Base-by-base conservation (phyloP, 2,888 invertebrate genomes). In the Agrilus biguttatus region DNA sequence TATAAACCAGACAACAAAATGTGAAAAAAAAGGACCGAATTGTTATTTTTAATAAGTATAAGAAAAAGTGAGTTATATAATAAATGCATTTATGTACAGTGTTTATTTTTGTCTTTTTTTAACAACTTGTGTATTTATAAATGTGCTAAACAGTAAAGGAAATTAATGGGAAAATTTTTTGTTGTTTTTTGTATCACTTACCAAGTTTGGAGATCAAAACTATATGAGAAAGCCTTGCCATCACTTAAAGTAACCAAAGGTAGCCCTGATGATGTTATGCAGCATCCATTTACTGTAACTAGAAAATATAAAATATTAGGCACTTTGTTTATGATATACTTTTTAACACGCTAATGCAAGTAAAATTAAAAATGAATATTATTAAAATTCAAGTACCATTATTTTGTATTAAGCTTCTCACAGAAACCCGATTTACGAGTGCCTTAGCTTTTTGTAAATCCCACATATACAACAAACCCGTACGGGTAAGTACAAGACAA, bases 231-330 rank as follows among this genome's bases (percentile, higher is more conserved):
- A 2, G 89, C 84, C 60, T 83, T 80, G 19, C 89, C 88, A 59
- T 83, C 88, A 32, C 81, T 83, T 33, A 93, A 73, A n/a, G 84
- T 77, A 49, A 95, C 72, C 59, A 91, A 73, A 0, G 92, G 91
- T 58, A 82, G 78, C 48, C 85, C 80, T 12, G 83, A 70, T 55
- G 58, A 65, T 51, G 62, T 68, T 54, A 77, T 73, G 44, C 72
- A 75, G 57, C 71, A 77, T 49, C 69, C 75, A 46, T 70, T 75
- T 19, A 72, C 78, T 47, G 68, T 68, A 39, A 68, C 74, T 76
- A 68, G 36, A 65, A 67, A 51, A 43, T 45, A 21, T 12, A 28
- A 32, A 43, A 41, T 37, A 28, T 37, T 14, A n/a, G 17, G 8
- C 44, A 12, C 14, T 33, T 19, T 43, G 12, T 44, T 28, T n/a